Evolutionary conservation across 2,888 invertebrate species (phyloP), one percentile per base, ranked within the genome.

Genomic region (Trichogramma dendrolimi): DNA sequence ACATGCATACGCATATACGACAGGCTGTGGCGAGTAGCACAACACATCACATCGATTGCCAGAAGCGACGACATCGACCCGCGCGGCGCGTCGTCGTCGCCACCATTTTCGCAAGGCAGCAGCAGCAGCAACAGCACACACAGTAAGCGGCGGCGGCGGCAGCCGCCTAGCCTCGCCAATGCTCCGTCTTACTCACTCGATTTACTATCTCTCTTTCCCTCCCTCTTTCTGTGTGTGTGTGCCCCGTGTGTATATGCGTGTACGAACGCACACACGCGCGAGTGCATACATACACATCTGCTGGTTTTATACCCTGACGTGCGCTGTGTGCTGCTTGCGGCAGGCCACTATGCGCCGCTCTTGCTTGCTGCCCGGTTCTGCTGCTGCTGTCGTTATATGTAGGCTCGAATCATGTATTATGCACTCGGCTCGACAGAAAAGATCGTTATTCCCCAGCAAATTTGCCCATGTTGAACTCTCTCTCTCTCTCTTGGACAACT

Each of bases 371-470:
- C 27, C 27, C 27, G 27, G 27, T 27, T 27, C 14, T 27, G 27
- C 27, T 27, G 27, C 27, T 27, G 27, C 51, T 39, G 51, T 51
- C 51, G 39, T 51, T 51, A 40, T 51, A 39, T 11, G 40, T 40
- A n/a, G 51, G 40, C 27, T 43, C 54, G 40, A 27, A 53, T 60
- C 40, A 63, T 63, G 50, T 63, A 63, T 63, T 63, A 63, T 63
- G 63, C 60, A 63, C 51, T 42, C 11, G 5, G 47, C 47, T 5
- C 10, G 10, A 47, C 47, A 11, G 7, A 6, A 48, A 48, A 48
- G 27, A 48, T 48, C 11, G 5, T 14, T 5, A 27, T 27, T 27
- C 27, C 27, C 27, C 3, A n/a, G 27, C 27, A 27, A 27, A 27
- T 27, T 27, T 27, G 27, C 27, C 27, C 27, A 27, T 27, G 27